phyloP scores from a whole-genome alignment of 2,113 vertebrate genomes.

The Dinomys branickii region DNA sequence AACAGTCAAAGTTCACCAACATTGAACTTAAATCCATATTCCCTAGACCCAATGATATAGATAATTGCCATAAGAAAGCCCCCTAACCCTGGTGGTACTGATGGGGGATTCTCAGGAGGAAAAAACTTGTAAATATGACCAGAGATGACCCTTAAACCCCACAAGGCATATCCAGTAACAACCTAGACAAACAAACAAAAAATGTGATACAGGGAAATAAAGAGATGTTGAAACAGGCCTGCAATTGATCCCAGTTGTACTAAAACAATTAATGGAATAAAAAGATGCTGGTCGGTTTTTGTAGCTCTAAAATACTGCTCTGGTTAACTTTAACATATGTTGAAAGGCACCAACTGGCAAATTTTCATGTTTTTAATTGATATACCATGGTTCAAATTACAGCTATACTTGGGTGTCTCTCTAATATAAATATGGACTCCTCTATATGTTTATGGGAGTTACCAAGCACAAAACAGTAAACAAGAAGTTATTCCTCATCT shows the following conservation, averaged over 20 bases:
- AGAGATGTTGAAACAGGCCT: not conserved
- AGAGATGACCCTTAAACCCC: not conserved
- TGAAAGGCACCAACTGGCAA: not conserved
- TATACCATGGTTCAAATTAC: not conserved
- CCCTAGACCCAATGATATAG: not conserved
- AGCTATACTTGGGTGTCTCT: not conserved
- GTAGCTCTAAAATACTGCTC: not conserved
- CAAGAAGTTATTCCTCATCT: not conserved
- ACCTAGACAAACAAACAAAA: not conserved
- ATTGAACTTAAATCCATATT: not conserved
- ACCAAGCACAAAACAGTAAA: conserved; percentile 5
- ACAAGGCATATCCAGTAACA: not conserved
- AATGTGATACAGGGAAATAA: not conserved
- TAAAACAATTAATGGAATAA: not conserved
- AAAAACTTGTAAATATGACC: conserved; percentile 13
- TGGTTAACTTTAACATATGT: conserved; percentile 15
- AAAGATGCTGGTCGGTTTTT: not conserved
- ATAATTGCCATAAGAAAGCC: not conserved
- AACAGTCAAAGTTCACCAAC: too few species aligned
- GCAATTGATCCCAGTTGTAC: not conserved
- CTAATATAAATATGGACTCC: conserved; percentile 1
- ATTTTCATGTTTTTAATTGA: conserved; percentile 15
- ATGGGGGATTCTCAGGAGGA: not conserved
- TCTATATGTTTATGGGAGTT: not conserved
- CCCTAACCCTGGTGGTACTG: not conserved